Conservation (phyloP, 2,888 invertebrate species). For the Lepidochitona cinerea region DNA sequence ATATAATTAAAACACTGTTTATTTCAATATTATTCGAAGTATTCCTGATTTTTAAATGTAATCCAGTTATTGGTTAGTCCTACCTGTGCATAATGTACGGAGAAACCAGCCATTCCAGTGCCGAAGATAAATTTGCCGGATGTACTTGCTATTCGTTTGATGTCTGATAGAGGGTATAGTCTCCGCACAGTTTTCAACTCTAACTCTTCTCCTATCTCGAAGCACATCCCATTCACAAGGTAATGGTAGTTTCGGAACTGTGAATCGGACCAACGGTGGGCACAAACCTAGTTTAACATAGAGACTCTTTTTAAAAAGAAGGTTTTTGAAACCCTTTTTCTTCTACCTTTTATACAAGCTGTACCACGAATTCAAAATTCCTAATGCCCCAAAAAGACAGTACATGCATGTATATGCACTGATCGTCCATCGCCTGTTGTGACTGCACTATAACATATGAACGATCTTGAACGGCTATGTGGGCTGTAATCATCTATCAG, state of each 20-base stretch:
- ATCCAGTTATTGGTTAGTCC: neutral
- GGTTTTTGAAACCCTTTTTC: too few relatives aligned
- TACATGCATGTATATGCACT: too few relatives aligned
- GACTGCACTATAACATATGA: too few relatives aligned
- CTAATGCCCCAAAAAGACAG: too few relatives aligned
- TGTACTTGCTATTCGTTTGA: neutral
- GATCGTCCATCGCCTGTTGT: too few relatives aligned
- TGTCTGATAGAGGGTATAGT: conserved; percentile 1
- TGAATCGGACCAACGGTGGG: conserved; percentile 13
- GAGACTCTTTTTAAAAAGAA: too few relatives aligned
- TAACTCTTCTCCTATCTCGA: conserved; percentile 7
- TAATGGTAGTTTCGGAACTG: conserved; percentile 8
- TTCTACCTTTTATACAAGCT: too few relatives aligned
- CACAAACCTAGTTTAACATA: conserved; percentile 9
- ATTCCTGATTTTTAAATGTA: neutral
- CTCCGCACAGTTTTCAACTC: neutral
- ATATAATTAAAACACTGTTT: neutral
- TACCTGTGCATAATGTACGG: conserved; percentile 15
- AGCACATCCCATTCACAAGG: conserved; percentile 18
- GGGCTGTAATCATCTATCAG: too few relatives aligned
- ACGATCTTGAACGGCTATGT: too few relatives aligned
- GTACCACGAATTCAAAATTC: too few relatives aligned
- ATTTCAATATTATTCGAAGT: neutral
- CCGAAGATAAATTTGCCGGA: conserved; percentile 1
- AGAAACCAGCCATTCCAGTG: conserved; percentile 12